Conservation (phyloP, 2,797 vertebrate genomes). For the Dromococcyx pavoninus region DNA sequence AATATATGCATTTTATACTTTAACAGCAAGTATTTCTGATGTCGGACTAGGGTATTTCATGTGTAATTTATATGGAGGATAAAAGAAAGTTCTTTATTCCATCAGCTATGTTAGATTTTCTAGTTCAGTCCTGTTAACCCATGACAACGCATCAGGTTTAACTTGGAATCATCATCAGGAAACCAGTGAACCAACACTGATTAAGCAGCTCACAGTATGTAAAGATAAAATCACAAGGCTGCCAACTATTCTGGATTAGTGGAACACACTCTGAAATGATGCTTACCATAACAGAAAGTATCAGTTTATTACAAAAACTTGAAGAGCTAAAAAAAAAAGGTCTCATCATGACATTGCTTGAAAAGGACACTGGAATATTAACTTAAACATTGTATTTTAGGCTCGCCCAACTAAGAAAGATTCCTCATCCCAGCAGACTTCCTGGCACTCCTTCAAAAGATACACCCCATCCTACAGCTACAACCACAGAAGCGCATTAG, state of each 20-base stretch:
- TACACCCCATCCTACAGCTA: no score
- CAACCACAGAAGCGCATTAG: fast-evolving
- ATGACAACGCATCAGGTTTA: not conserved
- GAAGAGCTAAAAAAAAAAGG: not conserved
- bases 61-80: not conserved
- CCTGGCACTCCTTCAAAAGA: no score
- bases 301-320: not conserved
- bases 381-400: not conserved
- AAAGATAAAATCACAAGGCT: not conserved
- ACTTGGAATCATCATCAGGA: not conserved
- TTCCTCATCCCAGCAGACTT: no score
- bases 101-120: not conserved
- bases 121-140: not conserved
- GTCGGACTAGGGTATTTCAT: not conserved
- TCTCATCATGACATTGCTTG: not conserved
- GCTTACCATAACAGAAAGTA: not conserved
- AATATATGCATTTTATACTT: not conserved
- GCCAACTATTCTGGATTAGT: not conserved
- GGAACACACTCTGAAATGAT: not conserved
- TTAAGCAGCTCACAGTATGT: not conserved
- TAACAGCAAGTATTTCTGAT: not conserved
- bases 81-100: not conserved
- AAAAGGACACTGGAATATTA: not conserved
- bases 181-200: not conserved
- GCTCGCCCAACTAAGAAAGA: no score